Conservation (phyloP, 2,888 invertebrate genomes). For the Octonoba sinensis region DNA sequence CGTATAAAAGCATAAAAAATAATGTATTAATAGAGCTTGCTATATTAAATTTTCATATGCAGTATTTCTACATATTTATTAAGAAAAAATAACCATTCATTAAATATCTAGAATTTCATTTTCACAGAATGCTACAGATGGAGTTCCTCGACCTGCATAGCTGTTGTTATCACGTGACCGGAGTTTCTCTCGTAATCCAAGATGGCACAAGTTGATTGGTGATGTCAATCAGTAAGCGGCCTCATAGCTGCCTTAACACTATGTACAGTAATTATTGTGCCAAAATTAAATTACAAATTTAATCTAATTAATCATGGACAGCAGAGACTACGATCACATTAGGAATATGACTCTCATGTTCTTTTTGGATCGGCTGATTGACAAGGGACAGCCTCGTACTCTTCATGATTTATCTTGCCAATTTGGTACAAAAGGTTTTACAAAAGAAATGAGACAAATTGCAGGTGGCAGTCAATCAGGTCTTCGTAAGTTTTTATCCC, state of each 20-base stretch:
- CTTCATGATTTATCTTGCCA: constrained; percentile 98
- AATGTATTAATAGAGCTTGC: too few species aligned
- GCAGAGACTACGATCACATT: constrained; percentile 92
- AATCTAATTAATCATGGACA: constrained; percentile 80
- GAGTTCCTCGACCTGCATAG: constrained; percentile 2
- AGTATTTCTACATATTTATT: too few species aligned
- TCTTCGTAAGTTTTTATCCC: constrained; percentile 94
- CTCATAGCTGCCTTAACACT: constrained; percentile 49
- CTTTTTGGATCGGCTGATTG: constrained; percentile 97
- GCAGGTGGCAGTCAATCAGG: constrained; percentile 93
- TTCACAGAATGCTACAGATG: too few species aligned
- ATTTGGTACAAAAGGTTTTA: constrained; percentile 98
- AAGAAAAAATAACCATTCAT: too few species aligned
- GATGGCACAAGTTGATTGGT: constrained; percentile 50
- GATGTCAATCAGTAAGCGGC: constrained; percentile 43
- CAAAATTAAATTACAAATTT: constrained; percentile 31
- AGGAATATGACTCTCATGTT: constrained; percentile 96
- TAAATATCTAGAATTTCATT: too few species aligned
- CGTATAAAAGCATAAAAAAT: too few species aligned
- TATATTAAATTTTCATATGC: too few species aligned
- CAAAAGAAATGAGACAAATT: constrained; percentile 83
- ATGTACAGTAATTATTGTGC: constrained; percentile 34
- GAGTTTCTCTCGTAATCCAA: constrained; percentile 17
- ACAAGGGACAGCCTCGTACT: constrained; percentile 94
- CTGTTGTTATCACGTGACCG: constrained; percentile 32